Evolutionary conservation across 2,797 vertebrate species (phyloP), one percentile per base, ranked within the genome.

Genomic region (Scomberomorus guttatus): DNA sequence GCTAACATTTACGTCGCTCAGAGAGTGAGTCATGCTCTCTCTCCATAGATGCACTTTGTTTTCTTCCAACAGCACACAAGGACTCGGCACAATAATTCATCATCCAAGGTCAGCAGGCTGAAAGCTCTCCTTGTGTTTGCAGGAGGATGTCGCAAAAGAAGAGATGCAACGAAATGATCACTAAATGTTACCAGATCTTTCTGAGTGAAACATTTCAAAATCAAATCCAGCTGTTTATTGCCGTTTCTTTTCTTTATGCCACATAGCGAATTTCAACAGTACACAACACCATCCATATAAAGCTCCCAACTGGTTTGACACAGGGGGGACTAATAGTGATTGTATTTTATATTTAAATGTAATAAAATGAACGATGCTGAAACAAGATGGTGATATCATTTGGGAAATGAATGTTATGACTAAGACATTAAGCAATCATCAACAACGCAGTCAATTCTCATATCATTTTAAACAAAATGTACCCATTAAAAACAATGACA

Each of bases 191-290:
- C 22, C 0, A 27, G 32, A 58, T 6, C 17, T 17, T 69, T 72
- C 17, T 3, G 18, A 79, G 11, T 48, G 8, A 75, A 75, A 75
- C 46, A 55, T 80, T 77, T 50, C 32, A 37, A 74, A 75, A 42
- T 82, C 69, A 77, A 75, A 71, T 61, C 37, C 82, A 71, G 66
- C 51, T 69, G 37, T 89, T 87, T 84, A 83, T 92, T 81, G 29
- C 70, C 0, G 24, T 75, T 68, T 76, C 14, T 79, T 42, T 67
- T 81, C 37, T 24, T 15, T 73, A 82, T 58, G 39, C 75, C 80
- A 77, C 62, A 85, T 56, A 58, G 50, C 50, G 80, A 68, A 42
- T 67, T 58, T 64, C 51, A 78, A 75, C 78, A 79, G 29, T 58
- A 71, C 77, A 80, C 63, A 73, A 78, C 58, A 70, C 71, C 34